Evolutionary conservation across 2,797 vertebrate species (phyloP).

Genomic region (Cossypha dichroa): DNA sequence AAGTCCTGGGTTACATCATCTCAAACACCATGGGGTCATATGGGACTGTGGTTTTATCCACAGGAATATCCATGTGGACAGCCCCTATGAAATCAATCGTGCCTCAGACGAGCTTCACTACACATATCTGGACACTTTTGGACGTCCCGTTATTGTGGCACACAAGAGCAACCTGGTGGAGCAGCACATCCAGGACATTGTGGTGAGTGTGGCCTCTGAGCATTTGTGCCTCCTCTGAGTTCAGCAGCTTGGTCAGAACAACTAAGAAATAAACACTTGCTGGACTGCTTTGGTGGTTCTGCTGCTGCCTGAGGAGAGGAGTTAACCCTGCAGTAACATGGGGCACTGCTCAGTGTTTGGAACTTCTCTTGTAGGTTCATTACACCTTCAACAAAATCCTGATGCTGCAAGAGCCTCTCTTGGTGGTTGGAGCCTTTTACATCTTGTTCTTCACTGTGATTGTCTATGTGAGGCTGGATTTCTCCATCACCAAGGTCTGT

Average conservation of each 20-base stretch:
- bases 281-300: not conserved
- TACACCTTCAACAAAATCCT: constrained; percentile 97
- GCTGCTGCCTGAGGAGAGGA: not conserved
- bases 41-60: not conserved
- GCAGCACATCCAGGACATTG: constrained; percentile 97
- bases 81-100: constrained; percentile 91
- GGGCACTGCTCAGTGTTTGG: not conserved
- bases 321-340: not conserved
- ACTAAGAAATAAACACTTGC: not conserved
- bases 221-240: not conserved
- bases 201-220: constrained; percentile 79
- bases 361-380: constrained; percentile 82
- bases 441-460: constrained; percentile 98
- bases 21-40: not conserved
- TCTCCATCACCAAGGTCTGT: constrained; percentile 96
- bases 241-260: not conserved
- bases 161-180: constrained; percentile 96
- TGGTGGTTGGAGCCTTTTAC: constrained; percentile 96
- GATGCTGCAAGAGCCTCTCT: constrained; percentile 96
- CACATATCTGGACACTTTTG: constrained; percentile 96
- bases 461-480: constrained; percentile 95
- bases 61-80: constrained; percentile 94
- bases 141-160: constrained; percentile 92
- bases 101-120: constrained; percentile 91
- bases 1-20: not conserved